Percentiles rank a stretch among this genome's conserved stretches.
These are phyloP conservation scores for Erebia ligea DNA, from an alignment of 2,888 invertebrate genomes.

Conservation along the genomic window DNA sequence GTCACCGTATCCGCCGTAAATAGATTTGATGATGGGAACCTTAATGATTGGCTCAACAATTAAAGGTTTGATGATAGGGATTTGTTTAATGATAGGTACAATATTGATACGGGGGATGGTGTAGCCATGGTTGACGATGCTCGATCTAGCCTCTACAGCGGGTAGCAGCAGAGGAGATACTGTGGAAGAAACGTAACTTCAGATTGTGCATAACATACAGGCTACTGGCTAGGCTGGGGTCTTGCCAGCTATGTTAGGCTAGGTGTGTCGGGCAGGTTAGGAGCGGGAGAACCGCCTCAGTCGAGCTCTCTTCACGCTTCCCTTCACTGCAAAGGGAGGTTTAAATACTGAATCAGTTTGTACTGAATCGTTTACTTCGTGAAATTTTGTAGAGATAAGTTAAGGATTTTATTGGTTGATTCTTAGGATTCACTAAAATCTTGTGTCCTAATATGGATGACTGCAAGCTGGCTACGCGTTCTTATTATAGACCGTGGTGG, in stretches of 20 bases:
- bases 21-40: slow-evolving; percentile 39
- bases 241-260: slow-evolving; percentile 23
- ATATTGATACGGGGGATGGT: slow-evolving; percentile 54
- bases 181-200: slow-evolving; percentile 46
- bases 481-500: no score
- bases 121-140: slow-evolving; percentile 62
- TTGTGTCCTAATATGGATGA: not conserved
- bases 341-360: slow-evolving; percentile 37
- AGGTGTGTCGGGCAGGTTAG: slow-evolving; percentile 17
- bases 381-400: not conserved
- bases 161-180: slow-evolving; percentile 44
- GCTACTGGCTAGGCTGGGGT: slow-evolving; percentile 21
- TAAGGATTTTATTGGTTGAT: not conserved
- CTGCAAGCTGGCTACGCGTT: no score
- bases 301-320: slow-evolving; percentile 46
- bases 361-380: slow-evolving; percentile 14
- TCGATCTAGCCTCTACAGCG: slow-evolving; percentile 56
- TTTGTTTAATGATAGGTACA: slow-evolving; percentile 50
- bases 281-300: slow-evolving; percentile 42
- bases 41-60: slow-evolving; percentile 37
- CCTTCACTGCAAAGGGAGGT: slow-evolving; percentile 49
- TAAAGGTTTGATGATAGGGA: slow-evolving; percentile 46
- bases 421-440: not conserved
- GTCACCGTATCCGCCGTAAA: slow-evolving; percentile 35
- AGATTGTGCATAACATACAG: slow-evolving; percentile 30